Conservation (phyloP, 2,797 vertebrate species). For the Vultur gryphus region DNA sequence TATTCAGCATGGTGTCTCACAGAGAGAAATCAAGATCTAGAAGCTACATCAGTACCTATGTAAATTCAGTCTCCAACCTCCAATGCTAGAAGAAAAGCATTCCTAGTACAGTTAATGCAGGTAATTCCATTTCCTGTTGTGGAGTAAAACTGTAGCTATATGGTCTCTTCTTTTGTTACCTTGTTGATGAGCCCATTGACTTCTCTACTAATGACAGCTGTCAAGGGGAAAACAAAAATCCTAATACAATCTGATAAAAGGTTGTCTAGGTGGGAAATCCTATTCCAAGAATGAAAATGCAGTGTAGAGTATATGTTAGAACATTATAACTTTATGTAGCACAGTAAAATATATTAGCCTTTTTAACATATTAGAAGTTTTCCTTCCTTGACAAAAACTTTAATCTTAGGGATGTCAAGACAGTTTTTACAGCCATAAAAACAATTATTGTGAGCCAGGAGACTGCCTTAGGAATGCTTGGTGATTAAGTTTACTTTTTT, state of each 20-base stretch:
- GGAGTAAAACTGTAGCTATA: background rate
- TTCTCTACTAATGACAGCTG: background rate
- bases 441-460: background rate
- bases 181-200: background rate
- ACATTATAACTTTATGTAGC: background rate
- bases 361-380: background rate
- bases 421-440: background rate
- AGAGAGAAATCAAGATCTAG: conserved; percentile 8
- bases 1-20: background rate
- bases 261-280: background rate
- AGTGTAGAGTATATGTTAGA: background rate
- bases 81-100: background rate
- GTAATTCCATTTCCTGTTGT: background rate
- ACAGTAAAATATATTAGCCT: background rate
- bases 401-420: background rate
- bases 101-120: background rate
- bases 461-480: background rate
- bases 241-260: background rate
- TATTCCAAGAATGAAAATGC: background rate
- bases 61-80: background rate
- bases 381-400: background rate
- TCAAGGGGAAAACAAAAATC: background rate
- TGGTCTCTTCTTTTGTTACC: background rate
- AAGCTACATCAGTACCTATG: background rate
- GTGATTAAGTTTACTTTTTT: background rate